Evolutionary conservation across 64 coral and sea anemone genomes (phyloP).

Genomic region (Pocillopora verrucosa): DNA sequence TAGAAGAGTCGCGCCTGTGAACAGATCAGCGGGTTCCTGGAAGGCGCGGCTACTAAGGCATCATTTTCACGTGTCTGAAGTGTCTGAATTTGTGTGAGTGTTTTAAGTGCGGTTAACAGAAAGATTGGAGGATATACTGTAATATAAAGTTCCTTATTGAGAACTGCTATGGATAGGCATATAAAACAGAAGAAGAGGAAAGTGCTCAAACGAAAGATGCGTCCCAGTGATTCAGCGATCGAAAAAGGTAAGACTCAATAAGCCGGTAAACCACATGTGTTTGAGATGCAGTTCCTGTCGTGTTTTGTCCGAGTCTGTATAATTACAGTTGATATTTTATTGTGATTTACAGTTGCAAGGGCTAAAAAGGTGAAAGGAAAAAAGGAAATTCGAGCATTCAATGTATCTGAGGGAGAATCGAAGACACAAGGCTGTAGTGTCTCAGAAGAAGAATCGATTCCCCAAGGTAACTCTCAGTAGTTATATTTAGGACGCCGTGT

Average conservation of each 20-base stretch:
- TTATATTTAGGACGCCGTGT: too few relatives aligned
- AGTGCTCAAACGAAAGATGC: not conserved
- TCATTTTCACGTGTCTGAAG: not conserved
- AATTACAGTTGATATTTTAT: not conserved
- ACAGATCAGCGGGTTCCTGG: not conserved
- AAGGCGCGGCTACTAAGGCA: slow-evolving; percentile 8
- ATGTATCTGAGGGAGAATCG: too few relatives aligned
- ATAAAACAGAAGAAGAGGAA: slow-evolving; percentile 35
- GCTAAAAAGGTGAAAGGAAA: too few relatives aligned
- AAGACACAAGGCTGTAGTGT: too few relatives aligned
- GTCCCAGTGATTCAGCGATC: not conserved
- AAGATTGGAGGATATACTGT: not conserved
- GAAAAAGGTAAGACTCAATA: slow-evolving; percentile 1
- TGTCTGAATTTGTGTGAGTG: not conserved
- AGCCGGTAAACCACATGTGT: not conserved
- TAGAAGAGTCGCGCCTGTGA: too few relatives aligned
- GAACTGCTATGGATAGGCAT: not conserved
- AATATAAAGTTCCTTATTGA: not conserved
- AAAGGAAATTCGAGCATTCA: too few relatives aligned
- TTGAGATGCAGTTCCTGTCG: not conserved
- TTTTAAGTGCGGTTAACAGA: too few relatives aligned
- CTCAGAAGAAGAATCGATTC: too few relatives aligned
- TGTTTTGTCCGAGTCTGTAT: not conserved
- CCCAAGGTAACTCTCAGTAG: too few relatives aligned
- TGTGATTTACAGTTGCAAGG: too few relatives aligned